These are phyloP conservation scores for Lasioglossum zephyrum DNA, from an alignment of 2,888 invertebrate species.

Conservation along the genomic window DNA sequence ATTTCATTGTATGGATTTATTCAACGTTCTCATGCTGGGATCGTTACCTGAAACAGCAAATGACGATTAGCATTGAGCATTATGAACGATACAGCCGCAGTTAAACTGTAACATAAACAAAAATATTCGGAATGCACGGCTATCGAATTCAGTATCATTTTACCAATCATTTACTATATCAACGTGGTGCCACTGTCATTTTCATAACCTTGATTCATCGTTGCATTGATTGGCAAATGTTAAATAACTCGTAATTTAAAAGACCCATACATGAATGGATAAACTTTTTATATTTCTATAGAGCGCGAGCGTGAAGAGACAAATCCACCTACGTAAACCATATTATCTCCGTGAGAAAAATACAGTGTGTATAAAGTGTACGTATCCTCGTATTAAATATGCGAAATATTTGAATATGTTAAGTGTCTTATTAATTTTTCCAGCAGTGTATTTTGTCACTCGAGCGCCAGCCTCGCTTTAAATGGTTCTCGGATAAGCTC, in stretches of 20 bases:
- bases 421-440: not conserved
- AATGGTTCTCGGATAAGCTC: conserved; percentile 34
- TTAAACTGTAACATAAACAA: not conserved
- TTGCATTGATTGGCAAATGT: not conserved
- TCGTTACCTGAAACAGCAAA: not conserved
- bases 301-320: not conserved
- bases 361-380: not conserved
- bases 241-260: no score
- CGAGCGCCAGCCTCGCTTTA: conserved; percentile 17
- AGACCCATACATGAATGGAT: no score
- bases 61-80: not conserved
- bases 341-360: not conserved
- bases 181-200: not conserved
- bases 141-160: not conserved
- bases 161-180: not conserved
- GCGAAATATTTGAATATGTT: not conserved
- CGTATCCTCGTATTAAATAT: not conserved
- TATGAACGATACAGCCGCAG: not conserved
- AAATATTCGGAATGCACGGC: not conserved
- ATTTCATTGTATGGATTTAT: not conserved
- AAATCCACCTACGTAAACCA: not conserved
- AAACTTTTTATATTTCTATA: no score
- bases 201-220: not conserved
- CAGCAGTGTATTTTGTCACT: not conserved
- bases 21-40: not conserved